Base-by-base conservation (phyloP, 2,888 invertebrate genomes). In the Furcula furcula region DNA sequence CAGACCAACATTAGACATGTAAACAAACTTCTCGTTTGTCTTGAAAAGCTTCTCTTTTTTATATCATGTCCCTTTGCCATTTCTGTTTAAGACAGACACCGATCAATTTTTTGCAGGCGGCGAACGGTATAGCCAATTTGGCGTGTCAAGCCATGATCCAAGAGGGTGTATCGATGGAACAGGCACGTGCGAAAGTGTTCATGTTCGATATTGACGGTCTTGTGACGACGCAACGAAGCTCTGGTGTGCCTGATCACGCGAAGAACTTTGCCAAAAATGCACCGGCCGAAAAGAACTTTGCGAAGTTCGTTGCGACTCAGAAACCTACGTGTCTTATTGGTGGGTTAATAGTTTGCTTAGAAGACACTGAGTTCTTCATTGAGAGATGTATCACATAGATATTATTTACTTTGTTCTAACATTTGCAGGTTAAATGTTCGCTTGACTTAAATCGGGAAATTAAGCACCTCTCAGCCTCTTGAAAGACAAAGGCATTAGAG, bases 141-240 rank as follows among this genome's bases (percentile, higher is more conserved):
- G 91, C 94, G 32, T 94, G 94, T 0, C 92, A 93, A 71, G 97
- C 97, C 0, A 94, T 98, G 96, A 86, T 92, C 34, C 91, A 92
- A 29, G 90, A 90, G 20, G 91, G 91, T 3, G 36, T 86, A 7
- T 44, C 75, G 0, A 40, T 61, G 31, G 71, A 88, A 58, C 94
- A 96, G 45, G 98, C 98, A 0, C 85, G 93, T 28, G 86, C 89
- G 23, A 94, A 92, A 63, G 96, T 99, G 46, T 98, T 93, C 92
- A 93, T 99, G 94, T 93, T 96, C 52, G 98, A 99, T 65, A 92
- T 96, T 28, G 92, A 95, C 58, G 99, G 98, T 4, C 85, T 98
- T 6, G 76, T 98, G 36, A 93, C 95, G 0, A 55, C 14, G 46
- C 87, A 86, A n/a, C 87, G 93, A 2, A 85, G 90, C 18, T 90